These are phyloP conservation scores for Odontomyia ornata DNA, from an alignment of 2,888 invertebrate species.

Conservation along the genomic window DNA sequence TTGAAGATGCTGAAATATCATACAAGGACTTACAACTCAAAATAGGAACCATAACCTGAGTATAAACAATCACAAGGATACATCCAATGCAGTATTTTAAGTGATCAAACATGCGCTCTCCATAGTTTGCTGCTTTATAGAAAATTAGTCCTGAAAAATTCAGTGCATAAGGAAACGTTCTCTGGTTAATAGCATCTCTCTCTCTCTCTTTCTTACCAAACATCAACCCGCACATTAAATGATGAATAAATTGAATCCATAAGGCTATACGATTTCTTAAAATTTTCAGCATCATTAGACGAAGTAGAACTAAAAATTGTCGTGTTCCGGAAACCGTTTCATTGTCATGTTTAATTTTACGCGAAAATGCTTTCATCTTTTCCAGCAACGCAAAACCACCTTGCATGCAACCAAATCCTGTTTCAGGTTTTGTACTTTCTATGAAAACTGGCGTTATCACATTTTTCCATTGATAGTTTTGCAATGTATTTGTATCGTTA, in stretches of 20 bases:
- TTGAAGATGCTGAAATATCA: neutral
- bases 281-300: constrained; percentile 71
- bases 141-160: constrained; percentile 69
- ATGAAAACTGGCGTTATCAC: constrained; percentile 46
- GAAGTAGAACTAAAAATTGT: constrained; percentile 70
- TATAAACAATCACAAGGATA: constrained; percentile 73
- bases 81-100: constrained; percentile 74
- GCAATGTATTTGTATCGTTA: constrained; percentile 43
- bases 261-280: constrained; percentile 69
- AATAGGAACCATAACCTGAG: constrained; percentile 75
- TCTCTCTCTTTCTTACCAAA: no score
- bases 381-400: constrained; percentile 59
- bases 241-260: constrained; percentile 71
- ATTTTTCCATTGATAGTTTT: constrained; percentile 36
- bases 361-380: constrained; percentile 67
- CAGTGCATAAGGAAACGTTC: no score
- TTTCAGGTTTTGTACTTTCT: constrained; percentile 44
- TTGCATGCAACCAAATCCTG: constrained; percentile 38
- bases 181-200: no score
- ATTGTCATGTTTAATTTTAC: constrained; percentile 60
- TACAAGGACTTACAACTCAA: constrained; percentile 71
- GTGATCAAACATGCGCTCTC: constrained; percentile 74
- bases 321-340: constrained; percentile 67
- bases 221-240: constrained; percentile 69
- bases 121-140: constrained; percentile 71